These are phyloP conservation scores for Heliothis virescens DNA, from an alignment of 1,140 invertebrate genomes.

Conservation along the genomic window DNA sequence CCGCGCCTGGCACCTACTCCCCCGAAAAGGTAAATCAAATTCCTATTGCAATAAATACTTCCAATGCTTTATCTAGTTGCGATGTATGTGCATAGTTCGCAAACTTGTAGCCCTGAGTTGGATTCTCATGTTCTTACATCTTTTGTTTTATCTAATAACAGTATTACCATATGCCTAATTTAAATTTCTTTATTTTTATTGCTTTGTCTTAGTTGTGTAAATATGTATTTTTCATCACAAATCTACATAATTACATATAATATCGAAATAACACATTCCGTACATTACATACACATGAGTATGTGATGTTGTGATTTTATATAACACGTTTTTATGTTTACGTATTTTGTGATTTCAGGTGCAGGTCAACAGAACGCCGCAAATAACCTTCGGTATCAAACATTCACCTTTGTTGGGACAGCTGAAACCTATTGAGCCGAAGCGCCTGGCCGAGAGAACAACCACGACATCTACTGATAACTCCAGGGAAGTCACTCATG, in stretches of 20 bases:
- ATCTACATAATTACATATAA: too few species aligned
- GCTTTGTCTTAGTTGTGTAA: too few species aligned
- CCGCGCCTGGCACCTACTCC: slow-evolving; percentile 96
- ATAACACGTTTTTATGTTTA: background rate
- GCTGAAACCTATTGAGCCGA: slow-evolving; percentile 70
- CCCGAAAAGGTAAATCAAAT: slow-evolving; percentile 93
- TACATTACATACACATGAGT: too few species aligned
- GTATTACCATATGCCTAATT: too few species aligned
- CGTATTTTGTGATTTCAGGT: slow-evolving; percentile 64
- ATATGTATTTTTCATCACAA: too few species aligned
- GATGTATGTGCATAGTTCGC: too few species aligned
- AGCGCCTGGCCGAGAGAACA: slow-evolving; percentile 50
- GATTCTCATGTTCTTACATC: too few species aligned
- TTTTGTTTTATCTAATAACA: too few species aligned
- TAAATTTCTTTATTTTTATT: too few species aligned
- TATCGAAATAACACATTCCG: too few species aligned
- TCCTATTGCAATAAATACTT: slow-evolving; percentile 1
- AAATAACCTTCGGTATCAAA: slow-evolving; percentile 92
- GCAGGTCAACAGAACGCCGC: slow-evolving; percentile 75
- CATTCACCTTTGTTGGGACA: slow-evolving; percentile 93
- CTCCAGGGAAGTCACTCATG: slow-evolving; percentile 25
- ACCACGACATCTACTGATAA: slow-evolving; percentile 32
- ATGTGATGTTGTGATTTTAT: background rate
- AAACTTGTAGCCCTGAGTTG: too few species aligned
- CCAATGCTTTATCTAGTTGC: too few species aligned